Evolutionary conservation across 2,797 vertebrate genomes (phyloP).

Genomic region (Tachyglossus aculeatus): DNA sequence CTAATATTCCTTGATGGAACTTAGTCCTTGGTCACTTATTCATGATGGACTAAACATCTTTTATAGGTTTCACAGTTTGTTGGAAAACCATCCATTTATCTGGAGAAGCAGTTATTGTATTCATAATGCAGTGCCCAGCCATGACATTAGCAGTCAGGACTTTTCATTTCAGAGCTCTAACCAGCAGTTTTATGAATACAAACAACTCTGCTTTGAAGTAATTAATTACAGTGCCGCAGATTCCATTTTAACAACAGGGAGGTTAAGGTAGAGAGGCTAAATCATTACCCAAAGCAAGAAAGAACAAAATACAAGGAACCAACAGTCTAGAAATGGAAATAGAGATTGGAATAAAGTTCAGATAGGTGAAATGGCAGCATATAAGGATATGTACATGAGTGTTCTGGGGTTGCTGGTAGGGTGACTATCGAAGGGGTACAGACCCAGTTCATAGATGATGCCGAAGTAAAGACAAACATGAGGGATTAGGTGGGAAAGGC

Average conservation of each 20-base stretch:
- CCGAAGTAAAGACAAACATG: too few relatives aligned
- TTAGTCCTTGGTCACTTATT: background rate
- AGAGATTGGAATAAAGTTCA: fast-evolving
- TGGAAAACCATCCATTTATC: slow-evolving; percentile 18
- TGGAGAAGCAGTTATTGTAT: slow-evolving; percentile 26
- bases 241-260: slow-evolving; percentile 40
- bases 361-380: background rate
- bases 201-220: slow-evolving; percentile 59
- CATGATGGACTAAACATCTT: background rate
- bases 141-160: slow-evolving; percentile 45
- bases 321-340: too few relatives aligned
- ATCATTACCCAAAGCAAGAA: slow-evolving; percentile 44
- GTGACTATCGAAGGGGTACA: too few relatives aligned
- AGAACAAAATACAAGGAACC: too few relatives aligned
- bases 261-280: slow-evolving; percentile 28
- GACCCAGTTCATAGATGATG: too few relatives aligned
- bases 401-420: too few relatives aligned
- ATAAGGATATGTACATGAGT: too few relatives aligned
- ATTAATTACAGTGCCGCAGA: slow-evolving; percentile 56
- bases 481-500: too few relatives aligned
- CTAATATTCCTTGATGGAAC: background rate
- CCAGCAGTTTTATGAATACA: slow-evolving; percentile 59
- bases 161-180: slow-evolving; percentile 56
- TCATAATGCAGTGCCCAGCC: slow-evolving; percentile 41
- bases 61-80: background rate